Evolutionary conservation across 30 jellyfish, hydroid and myxozoan genomes (phyloP), one percentile per base, ranked within the genome.

Genomic region (Aurelia sp.): DNA sequence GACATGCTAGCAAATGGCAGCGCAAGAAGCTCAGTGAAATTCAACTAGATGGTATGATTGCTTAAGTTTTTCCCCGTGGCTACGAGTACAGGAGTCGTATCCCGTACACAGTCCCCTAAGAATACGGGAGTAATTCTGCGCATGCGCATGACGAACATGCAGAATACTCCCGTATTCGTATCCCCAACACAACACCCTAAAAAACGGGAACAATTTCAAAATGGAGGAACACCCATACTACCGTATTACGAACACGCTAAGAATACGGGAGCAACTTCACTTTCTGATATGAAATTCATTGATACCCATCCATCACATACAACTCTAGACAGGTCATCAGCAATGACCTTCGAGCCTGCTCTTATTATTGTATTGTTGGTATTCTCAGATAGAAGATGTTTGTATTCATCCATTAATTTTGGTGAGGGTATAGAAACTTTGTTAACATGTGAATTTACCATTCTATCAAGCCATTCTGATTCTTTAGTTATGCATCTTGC

Each of bases 231-330:
- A n/a, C n/a, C n/a, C n/a, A n/a, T n/a, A n/a, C n/a, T n/a, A n/a
- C n/a, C n/a, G n/a, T n/a, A n/a, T n/a, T n/a, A n/a, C n/a, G n/a
- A n/a, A n/a, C n/a, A n/a, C n/a, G n/a, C n/a, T n/a, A n/a, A n/a
- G n/a, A n/a, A n/a, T n/a, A n/a, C n/a, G n/a, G n/a, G n/a, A n/a
- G n/a, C n/a, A n/a, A n/a, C n/a, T n/a, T n/a, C n/a, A n/a, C n/a
- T 59, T 59, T 59, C 68, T 59, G 31, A 59, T 59, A 59, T 59
- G 68, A 59, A 59, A 59, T 59, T 59, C 68, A 59, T 59, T 0
- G 68, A 59, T 59, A 59, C 68, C 68, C 68, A 59, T 59, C 68
- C 68, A 59, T 59, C 68, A 59, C 68, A 59, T 3, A 59, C 68
- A 17, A 59, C 27, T 59, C 68, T 4, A 59, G 68, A 59, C 68